phyloP scores from a whole-genome alignment of 2,888 invertebrate species.

The Hyppa rectilinea region DNA sequence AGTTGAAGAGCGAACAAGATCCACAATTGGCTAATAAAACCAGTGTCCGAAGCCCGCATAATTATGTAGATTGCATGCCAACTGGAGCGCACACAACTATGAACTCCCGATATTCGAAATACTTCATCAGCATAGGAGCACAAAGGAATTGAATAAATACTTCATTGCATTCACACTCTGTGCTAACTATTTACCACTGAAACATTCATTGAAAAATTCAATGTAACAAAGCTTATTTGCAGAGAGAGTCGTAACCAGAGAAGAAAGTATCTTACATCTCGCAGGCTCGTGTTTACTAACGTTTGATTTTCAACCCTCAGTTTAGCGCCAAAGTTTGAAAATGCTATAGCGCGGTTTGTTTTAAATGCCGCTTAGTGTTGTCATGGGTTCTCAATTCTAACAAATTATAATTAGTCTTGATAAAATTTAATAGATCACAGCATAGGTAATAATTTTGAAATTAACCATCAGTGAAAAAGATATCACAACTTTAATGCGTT shows the following conservation, averaged over 20 bases:
- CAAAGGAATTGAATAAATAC: slow-evolving; percentile 6
- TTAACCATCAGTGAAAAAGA: no score
- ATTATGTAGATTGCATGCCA: slow-evolving; percentile 3
- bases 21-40: slow-evolving; percentile 14
- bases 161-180: background rate
- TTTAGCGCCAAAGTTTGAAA: background rate
- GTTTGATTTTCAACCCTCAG: background rate
- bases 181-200: slow-evolving; percentile 10
- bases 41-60: background rate
- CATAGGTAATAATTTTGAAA: no score
- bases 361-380: background rate
- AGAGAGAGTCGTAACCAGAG: background rate
- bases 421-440: no score
- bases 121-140: background rate
- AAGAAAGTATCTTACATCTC: background rate
- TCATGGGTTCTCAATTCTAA: no score
- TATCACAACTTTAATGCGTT: no score
- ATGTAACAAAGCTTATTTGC: slow-evolving; percentile 9
- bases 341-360: background rate
- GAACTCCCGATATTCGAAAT: slow-evolving; percentile 2
- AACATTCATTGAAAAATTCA: background rate
- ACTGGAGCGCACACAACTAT: background rate
- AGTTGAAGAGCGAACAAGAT: background rate
- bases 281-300: no score
- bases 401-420: no score